Base-by-base conservation (phyloP, 1,140 invertebrate species). In the Drosophila dunni region DNA sequence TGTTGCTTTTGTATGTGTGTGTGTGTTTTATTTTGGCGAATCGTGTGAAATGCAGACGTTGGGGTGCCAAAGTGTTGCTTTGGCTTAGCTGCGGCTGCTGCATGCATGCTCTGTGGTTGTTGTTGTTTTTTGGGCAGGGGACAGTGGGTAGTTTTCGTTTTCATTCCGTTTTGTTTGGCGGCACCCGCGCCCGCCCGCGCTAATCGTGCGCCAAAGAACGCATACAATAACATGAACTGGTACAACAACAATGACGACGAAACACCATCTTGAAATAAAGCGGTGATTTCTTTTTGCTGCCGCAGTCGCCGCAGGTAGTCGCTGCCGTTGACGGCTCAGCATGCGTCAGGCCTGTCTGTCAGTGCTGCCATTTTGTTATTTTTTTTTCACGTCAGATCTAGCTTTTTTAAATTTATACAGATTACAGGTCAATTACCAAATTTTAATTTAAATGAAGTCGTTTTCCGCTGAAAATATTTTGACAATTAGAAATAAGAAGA, bases 241-340 rank as follows among this genome's bases (percentile, higher is more conserved):
- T 29, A 11, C 20, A 56, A 10, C 11, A 65, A 46, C 48, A 63
- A 44, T 38, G 45, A 60, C 57, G 63, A 54, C 38, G 44, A 78
- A 81, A 69, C 70, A 73, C 75, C 75, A 79, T 82, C 75, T 81
- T 65, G 36, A 77, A 81, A 74, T 77, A 48, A 69, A 61, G 75
- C 57, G 79, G 46, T 82, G 80, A 82, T 82, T 82, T 82, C 67
- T 58, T 75, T 75, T 71, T 48, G 54, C 46, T 15, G 42, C 66
- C 44, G 17, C 60, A 62, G 67, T 53, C 15, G 46, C 48, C 61
- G 60, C 72, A 75, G 68, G 73, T 75, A 75, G 68, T 58, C 65
- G 67, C 67, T 65, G 78, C 60, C 33, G 56, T 40, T 68, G 64
- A 53, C 50, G 75, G 63, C 45, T 36, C 48, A 15, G 33, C 61